Evolutionary conservation across 1,140 invertebrate genomes (phyloP), one percentile per base, ranked within the genome.

Genomic region (Drosophila obscura): DNA sequence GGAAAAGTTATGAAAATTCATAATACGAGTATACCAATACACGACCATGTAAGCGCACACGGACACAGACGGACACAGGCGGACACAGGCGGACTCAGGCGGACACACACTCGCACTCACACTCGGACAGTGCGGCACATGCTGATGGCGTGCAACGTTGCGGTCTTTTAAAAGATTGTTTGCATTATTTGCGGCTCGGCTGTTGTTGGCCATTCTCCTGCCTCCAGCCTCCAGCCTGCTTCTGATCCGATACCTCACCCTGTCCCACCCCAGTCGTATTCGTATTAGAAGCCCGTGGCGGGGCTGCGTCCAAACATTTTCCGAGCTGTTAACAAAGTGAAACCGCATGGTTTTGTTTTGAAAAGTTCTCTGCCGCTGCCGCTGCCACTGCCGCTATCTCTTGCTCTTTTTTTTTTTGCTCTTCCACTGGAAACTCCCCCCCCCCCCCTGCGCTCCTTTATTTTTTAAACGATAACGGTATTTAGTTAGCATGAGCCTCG

Each of bases 101-200:
- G 9, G 31, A 67, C 49, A 64, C 55, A 61, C 19, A 43, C 58
- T 50, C 49, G 51, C 57, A 56, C 51, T 44, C 60, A 50, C 64
- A 62, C 69, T 65, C 11, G 35, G 11, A 39, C 11, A 39, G 35
- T 39, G 35, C 11, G 35, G 35, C 49, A 74, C 46, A 61, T 61
- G 61, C 69, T 52, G 39, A 44, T 68, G 78, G 83, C 71, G 82
- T 82, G 83, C 75, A 88, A 87, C 75, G 87, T 79, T 87, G 83
- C 53, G 82, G 82, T 87, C 79, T 82, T 87, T 87, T 88, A 88
- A 87, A 87, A 87, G 82, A 87, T 87, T 87, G 82, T 87, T 85
- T 88, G 82, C 83, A 87, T 87, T 87, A 87, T 87, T 87, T 87
- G 83, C 80, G 82, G 83, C 66, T 76, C 11, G 35, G 60, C 69